Base-by-base conservation (phyloP, 2,797 vertebrate genomes). In the Spondyliosoma cantharus region DNA sequence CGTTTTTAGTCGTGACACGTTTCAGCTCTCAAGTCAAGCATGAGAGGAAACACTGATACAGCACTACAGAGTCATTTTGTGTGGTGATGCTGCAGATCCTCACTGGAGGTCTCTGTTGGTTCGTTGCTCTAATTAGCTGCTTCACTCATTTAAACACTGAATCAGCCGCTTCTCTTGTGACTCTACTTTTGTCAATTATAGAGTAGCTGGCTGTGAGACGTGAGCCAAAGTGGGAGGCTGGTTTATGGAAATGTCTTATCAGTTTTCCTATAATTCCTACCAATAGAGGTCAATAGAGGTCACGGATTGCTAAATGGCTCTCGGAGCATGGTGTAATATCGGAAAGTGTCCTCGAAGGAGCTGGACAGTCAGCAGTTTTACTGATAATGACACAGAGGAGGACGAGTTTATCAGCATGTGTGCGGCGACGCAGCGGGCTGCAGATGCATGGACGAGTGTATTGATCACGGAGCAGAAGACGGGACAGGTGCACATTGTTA, bases 401-500 rank as follows among this genome's bases (percentile, higher is more conserved):
- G 62, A 75, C 16, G 32, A 62, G 64, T 81, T 68, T 60, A 77
- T 82, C 67, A 64, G 71, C 52, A n/a, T 16, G 77, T 71, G 82
- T 79, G 71, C 58, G 19, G 3, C 71, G 66, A 66, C 2, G 16
- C 74, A 66, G 74, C 78, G 9, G 25, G 71, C 77, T 80, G 86
- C 75, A 69, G 65, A 69, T 56, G 74, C 70, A 66, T 16, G 57
- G 62, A 15, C 1, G 52, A 12, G 49, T 9, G 66, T 82, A 85
- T 87, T 77, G 89, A 88, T 89, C 74, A 82, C 15, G n/a, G 37
- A 75, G 75, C 49, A 52, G 78, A 54, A 20, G 69, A 64, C 0
- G 19, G 68, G 81, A 85, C 86, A 91, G 87, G 84, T 91, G 85
- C 75, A 74, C 82, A 24, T n/a, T 83, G 78, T 87, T 82, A 71